phyloP scores from a whole-genome alignment of 2,113 vertebrate species.

The Triplophysa tibetana region DNA sequence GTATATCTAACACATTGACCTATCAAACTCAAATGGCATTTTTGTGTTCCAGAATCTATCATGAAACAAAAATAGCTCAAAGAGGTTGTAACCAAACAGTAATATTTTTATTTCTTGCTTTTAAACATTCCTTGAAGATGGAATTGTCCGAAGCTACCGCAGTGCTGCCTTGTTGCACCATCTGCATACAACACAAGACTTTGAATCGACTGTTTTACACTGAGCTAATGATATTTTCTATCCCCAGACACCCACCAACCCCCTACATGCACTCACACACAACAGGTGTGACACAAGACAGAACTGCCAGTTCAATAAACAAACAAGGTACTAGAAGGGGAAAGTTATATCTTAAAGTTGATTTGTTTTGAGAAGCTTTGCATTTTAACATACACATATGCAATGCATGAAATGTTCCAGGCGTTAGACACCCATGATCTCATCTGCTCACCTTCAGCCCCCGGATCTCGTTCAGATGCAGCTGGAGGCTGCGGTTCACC shows the following conservation, averaged over 20 bases:
- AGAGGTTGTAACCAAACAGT: neutral
- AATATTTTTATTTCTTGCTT: neutral
- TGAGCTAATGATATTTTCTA: no score
- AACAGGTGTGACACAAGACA: neutral
- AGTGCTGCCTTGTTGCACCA: no score
- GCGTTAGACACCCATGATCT: slow-evolving; percentile 66
- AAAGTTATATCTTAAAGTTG: neutral
- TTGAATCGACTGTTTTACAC: no score
- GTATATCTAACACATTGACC: no score
- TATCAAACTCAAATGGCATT: neutral
- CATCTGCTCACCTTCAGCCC: slow-evolving; percentile 91
- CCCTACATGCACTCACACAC: neutral
- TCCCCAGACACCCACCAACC: no score
- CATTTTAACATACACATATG: neutral
- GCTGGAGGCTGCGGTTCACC: slow-evolving; percentile 96
- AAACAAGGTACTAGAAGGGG: neutral
- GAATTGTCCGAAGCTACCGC: neutral
- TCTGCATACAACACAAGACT: no score
- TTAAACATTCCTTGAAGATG: neutral
- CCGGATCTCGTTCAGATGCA: slow-evolving; percentile 95
- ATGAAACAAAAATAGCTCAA: neutral
- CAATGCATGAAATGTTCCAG: neutral
- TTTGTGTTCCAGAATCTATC: neutral
- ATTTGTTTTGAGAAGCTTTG: neutral
- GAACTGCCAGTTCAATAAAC: neutral